Conservation (phyloP, 2,113 vertebrate genomes). For the Marmota monax region DNA sequence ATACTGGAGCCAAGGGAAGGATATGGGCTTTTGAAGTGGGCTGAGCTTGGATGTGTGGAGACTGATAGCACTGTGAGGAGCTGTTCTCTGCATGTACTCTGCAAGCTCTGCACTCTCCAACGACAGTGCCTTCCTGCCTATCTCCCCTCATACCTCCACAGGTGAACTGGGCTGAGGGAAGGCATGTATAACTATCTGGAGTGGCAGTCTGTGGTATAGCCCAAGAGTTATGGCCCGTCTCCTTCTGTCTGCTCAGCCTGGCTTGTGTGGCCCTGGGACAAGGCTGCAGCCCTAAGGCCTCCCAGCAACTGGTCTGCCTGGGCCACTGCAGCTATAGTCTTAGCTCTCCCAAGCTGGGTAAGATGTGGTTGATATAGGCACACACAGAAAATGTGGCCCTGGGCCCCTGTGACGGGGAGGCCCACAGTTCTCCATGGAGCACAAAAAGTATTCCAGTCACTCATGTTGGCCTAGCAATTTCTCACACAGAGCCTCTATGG, state of each 20-base stretch:
- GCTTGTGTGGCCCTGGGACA: not conserved
- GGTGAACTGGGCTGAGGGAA: not conserved
- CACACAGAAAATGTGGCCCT: accelerated
- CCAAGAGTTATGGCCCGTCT: not conserved
- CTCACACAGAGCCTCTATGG: not conserved
- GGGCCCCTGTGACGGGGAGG: not conserved
- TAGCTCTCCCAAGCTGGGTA: no score
- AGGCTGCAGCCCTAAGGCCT: not conserved
- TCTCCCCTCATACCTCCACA: not conserved
- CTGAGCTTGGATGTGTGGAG: no score
- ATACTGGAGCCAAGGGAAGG: not conserved
- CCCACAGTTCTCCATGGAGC: not conserved
- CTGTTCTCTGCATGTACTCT: not conserved
- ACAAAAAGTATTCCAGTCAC: not conserved
- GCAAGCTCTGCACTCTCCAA: no score
- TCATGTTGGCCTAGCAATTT: no score
- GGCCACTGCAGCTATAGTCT: not conserved
- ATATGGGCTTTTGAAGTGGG: accelerated
- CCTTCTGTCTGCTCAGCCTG: not conserved
- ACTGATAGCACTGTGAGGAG: not conserved
- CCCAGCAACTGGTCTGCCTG: not conserved
- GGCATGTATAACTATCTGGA: no score
- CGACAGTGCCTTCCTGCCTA: not conserved
- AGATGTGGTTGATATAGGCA: no score
- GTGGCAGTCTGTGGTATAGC: no score